These are phyloP conservation scores for Lacanobia oleracea DNA, from an alignment of 2,888 invertebrate genomes.

Conservation along the genomic window DNA sequence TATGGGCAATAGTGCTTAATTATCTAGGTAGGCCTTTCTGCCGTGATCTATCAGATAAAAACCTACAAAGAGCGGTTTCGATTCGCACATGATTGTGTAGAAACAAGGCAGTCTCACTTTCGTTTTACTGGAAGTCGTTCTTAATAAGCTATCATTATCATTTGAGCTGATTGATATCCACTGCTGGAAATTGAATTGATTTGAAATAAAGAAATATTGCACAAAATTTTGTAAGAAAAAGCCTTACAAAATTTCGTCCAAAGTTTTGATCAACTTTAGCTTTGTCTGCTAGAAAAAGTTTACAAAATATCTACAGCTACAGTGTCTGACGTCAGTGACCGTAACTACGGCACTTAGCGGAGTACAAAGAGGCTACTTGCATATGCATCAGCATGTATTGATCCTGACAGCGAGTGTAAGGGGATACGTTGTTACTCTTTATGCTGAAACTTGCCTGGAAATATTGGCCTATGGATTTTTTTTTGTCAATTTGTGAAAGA, in stretches of 20 bases:
- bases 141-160: no score
- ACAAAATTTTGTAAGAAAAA: no score
- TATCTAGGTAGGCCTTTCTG: conserved; percentile 3
- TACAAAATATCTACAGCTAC: conserved; percentile 33
- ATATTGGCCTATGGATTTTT: not conserved
- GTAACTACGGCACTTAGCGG: conserved; percentile 39
- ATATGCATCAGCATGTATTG: conserved; percentile 55
- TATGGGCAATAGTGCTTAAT: conserved; percentile 12
- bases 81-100: no score
- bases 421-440: conserved; percentile 32
- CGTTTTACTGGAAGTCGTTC: no score
- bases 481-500: not conserved
- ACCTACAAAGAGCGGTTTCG: no score
- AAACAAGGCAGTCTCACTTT: no score
- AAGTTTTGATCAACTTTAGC: no score
- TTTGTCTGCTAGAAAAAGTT: not conserved
- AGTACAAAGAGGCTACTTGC: conserved; percentile 51
- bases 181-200: no score
- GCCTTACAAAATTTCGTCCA: no score
- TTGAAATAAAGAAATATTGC: no score
- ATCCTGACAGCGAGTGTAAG: conserved; percentile 48
- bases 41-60: not conserved
- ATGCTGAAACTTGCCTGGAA: conserved; percentile 11
- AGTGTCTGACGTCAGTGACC: conserved; percentile 30
- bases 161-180: no score